A percentile compares a stretch with the other conserved stretches of the same genome.
Evolutionary conservation across 2,113 vertebrate species (phyloP).

Genomic region (Brienomyrus brachyistius): DNA sequence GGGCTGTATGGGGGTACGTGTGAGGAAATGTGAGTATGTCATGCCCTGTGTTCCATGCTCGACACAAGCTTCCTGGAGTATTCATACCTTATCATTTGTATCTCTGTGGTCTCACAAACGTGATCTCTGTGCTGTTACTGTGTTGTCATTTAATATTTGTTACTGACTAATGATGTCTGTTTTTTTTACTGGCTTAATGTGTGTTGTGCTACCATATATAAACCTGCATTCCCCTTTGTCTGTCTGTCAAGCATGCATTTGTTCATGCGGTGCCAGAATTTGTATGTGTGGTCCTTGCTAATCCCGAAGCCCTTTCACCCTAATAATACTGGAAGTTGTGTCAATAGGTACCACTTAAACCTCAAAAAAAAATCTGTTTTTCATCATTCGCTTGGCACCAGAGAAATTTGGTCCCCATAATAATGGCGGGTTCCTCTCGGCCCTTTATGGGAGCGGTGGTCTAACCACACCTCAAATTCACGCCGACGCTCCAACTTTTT

Average conservation of each 20-base stretch:
- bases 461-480: background rate
- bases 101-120: background rate
- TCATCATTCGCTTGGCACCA: background rate
- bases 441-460: background rate
- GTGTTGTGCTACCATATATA: background rate
- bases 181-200: background rate
- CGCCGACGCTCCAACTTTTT: background rate
- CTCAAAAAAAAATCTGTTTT: too few species aligned
- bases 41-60: background rate
- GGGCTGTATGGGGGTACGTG: background rate
- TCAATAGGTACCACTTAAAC: background rate
- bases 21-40: background rate
- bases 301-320: background rate
- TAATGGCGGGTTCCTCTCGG: background rate
- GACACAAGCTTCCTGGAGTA: background rate
- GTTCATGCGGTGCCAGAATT: background rate
- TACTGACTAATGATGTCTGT: background rate
- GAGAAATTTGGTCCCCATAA: background rate
- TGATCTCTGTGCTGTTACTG: background rate
- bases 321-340: background rate
- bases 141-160: background rate
- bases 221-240: background rate
- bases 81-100: background rate
- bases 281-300: background rate
- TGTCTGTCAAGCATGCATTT: background rate